These are phyloP conservation scores for Rhagologus leucostigma DNA, from an alignment of 2,113 vertebrate species.

Conservation along the genomic window DNA sequence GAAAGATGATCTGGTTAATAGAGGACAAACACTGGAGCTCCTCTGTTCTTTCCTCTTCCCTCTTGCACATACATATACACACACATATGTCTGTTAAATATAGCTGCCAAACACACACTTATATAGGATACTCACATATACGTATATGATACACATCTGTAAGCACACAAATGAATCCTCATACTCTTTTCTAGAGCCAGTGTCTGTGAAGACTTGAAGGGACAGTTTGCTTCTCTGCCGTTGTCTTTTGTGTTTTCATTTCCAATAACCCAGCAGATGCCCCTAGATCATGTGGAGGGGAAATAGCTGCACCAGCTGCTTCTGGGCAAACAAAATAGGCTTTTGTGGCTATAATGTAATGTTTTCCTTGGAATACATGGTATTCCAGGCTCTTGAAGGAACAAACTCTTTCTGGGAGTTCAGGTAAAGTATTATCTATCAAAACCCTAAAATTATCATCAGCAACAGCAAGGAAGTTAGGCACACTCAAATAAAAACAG, in stretches of 20 bases:
- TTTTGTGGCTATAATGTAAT: background rate
- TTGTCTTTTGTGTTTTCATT: slow-evolving; percentile 15
- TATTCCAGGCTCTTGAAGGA: background rate
- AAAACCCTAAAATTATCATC: background rate
- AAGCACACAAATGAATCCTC: background rate
- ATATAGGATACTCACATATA: background rate
- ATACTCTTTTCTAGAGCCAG: background rate
- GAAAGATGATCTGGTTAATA: slow-evolving; percentile 61
- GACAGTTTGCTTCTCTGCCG: background rate
- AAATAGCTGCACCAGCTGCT: background rate
- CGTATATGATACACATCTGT: too few relatives aligned
- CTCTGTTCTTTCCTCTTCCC: background rate
- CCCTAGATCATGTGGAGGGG: background rate
- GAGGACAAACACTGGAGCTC: slow-evolving; percentile 51
- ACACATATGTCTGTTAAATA: background rate
- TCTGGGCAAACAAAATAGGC: background rate
- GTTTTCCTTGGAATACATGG: slow-evolving; percentile 3
- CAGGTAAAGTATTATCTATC: background rate
- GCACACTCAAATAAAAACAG: rapidly evolving
- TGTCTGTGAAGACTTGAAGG: background rate
- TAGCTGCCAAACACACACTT: background rate
- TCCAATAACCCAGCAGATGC: slow-evolving; percentile 3
- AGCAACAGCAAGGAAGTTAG: background rate
- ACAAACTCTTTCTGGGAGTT: background rate
- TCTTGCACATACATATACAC: background rate